Percentiles rank a stretch among this genome's conserved stretches.
These are phyloP conservation scores for Lutjanus campechanus DNA, from an alignment of 2,797 vertebrate genomes.

Conservation along the genomic window DNA sequence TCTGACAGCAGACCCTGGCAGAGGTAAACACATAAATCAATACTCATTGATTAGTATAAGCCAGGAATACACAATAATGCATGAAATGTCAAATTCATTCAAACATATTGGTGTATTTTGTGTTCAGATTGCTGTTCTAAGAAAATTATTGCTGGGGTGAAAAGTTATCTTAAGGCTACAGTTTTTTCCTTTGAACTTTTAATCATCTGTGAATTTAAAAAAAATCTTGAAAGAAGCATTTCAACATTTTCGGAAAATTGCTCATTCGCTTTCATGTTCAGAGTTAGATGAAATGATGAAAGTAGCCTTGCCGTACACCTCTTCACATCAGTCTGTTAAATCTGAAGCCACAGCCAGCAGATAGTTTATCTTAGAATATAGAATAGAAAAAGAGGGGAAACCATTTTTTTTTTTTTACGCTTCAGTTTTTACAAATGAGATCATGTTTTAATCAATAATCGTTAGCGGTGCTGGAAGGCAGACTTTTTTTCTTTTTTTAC, in stretches of 20 bases:
- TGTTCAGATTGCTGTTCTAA: neutral
- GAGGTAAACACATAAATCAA: conserved; percentile 10
- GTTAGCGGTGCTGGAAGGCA: neutral
- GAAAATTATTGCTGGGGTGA: neutral
- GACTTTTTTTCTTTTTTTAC: too few species aligned
- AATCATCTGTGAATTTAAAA: neutral
- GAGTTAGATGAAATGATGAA: neutral
- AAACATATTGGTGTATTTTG: neutral
- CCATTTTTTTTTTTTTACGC: neutral
- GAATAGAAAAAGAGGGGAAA: neutral
- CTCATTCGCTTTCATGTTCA: neutral
- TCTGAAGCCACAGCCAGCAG: neutral
- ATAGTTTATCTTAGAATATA: neutral
- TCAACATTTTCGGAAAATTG: neutral
- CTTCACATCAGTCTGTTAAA: neutral
- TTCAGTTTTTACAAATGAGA: neutral
- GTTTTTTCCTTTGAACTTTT: neutral
- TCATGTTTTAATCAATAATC: neutral
- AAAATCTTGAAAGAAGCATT: neutral
- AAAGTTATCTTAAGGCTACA: neutral
- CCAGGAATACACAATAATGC: neutral
- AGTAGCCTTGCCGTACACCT: neutral
- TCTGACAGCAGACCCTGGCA: conserved; percentile 94
- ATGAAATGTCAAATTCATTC: neutral
- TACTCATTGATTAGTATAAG: neutral